Percentiles rank a stretch among this genome's conserved stretches.
These are phyloP conservation scores for Brachionus rotundiformis DNA, from an alignment of 1,140 invertebrate species.

Conservation along the genomic window DNA sequence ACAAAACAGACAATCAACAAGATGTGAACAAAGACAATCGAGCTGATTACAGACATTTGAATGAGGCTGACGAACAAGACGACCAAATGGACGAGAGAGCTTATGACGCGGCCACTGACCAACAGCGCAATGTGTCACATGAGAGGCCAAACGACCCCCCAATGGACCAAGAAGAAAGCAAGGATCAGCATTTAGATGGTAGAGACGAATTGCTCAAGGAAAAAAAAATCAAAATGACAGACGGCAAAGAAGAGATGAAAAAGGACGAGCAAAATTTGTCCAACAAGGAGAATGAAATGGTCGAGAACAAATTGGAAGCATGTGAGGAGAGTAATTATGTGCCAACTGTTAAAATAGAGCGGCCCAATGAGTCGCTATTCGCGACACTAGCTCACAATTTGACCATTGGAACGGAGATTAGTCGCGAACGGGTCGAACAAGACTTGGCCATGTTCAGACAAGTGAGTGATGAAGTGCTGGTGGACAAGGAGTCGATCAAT, in stretches of 20 bases:
- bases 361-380: slow-evolving; percentile 8
- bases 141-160: not conserved
- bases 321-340: not conserved
- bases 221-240: not conserved
- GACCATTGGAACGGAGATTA: not conserved
- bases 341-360: not conserved
- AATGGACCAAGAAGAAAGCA: not conserved
- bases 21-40: not conserved
- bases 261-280: too few species aligned
- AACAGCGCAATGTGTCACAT: not conserved
- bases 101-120: slow-evolving; percentile 29
- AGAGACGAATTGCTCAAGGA: too few species aligned
- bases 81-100: not conserved
- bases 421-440: not conserved
- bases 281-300: not conserved
- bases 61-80: too few species aligned
- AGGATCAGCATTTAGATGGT: not conserved
- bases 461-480: not conserved
- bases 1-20: not conserved
- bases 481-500: not conserved
- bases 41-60: slow-evolving; percentile 24
- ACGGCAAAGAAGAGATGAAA: not conserved
- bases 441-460: slow-evolving; percentile 43
- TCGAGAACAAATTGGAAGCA: not conserved
- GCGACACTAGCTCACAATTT: not conserved